Conservation (phyloP, 2,113 vertebrate genomes). For the Semicossyphus pulcher region DNA sequence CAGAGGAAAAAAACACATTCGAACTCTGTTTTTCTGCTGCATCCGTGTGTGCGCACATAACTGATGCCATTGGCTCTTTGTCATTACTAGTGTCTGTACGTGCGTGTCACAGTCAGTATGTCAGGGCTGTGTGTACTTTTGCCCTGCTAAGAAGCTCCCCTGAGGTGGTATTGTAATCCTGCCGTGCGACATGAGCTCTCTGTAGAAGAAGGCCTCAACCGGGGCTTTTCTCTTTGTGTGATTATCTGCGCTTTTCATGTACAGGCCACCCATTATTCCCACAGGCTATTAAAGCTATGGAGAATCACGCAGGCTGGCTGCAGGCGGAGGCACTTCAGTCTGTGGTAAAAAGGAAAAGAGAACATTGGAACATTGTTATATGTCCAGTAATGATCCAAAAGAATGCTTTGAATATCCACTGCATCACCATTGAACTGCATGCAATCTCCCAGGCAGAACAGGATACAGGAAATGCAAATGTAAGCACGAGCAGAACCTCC, state of each 20-base stretch:
- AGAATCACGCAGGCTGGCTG: conserved; percentile 44
- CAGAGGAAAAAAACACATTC: neutral
- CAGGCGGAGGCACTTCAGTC: conserved; percentile 27
- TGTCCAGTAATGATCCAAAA: conserved; percentile 34
- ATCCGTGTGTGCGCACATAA: neutral
- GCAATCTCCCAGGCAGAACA: conserved; percentile 11
- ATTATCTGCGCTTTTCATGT: conserved; percentile 70
- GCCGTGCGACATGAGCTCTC: conserved; percentile 58
- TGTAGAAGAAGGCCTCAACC: conserved; percentile 54
- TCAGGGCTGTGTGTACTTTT: conserved; percentile 35
- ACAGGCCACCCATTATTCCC: conserved; percentile 61
- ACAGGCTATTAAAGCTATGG: conserved; percentile 56
- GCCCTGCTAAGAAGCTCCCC: conserved; percentile 53
- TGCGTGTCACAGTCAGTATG: conserved; percentile 9
- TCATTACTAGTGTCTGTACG: conserved; percentile 18
- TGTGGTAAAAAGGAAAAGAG: neutral
- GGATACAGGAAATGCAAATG: conserved; percentile 12
- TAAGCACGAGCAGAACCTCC: conserved; percentile 1
- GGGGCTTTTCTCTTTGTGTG: conserved; percentile 56
- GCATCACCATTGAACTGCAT: conserved; percentile 1
- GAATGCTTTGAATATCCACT: conserved; percentile 5
- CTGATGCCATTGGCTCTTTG: conserved; percentile 35
- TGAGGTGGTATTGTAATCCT: conserved; percentile 64
- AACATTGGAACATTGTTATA: neutral
- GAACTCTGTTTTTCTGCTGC: neutral